Base-by-base conservation (phyloP, 2,888 invertebrate species). In the Idaea biselata region DNA sequence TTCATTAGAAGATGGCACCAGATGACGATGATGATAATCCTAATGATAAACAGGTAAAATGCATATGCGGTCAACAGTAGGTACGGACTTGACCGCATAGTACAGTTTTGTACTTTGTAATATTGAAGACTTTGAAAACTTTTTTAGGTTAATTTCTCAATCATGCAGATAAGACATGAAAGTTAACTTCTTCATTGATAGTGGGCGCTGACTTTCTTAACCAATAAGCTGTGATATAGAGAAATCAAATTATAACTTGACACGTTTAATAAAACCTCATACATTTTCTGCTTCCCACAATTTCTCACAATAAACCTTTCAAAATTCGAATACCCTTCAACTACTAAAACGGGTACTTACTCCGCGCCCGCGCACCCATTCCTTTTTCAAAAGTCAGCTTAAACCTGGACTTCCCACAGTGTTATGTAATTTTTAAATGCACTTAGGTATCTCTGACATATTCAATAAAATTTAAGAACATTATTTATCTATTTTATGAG, bases 401-500 rank as follows among this genome's bases (percentile, higher is more conserved):
- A 44, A 44, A 44, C 44, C 44, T 14, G 44, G 44, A 44, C 44
- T 44, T 44, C 44, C 44, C 44, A 44, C 44, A 44, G 44, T 44
- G 44, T 44, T 44, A 44, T 44, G 44, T 44, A 44, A 44, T 44
- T 44, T 44, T 44, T 44, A 68, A 68, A 70, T 65, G 71, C 71
- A 71, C 69, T 44, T 8, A 44, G 44, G 44, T 44, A 44, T 14
- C 44, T 44, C 44, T 44, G 44, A 44, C 68, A 69, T 65, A 66
- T 63, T 71, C 69, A 71, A 69, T 72, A 70, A 72, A 69, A 68
- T 57, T 63, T 53, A 31, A 62, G 73, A 75, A 77, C 82, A 77
- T 84, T 85, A 88, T 86, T 88, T 87, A 87, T 84, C 83, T 82
- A 84, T 73, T 90, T 89, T 88, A 89, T 83, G 87, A 85, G 65